These are phyloP conservation scores for Porites lutea DNA, from an alignment of 64 coral and sea anemone genomes.

Conservation along the genomic window DNA sequence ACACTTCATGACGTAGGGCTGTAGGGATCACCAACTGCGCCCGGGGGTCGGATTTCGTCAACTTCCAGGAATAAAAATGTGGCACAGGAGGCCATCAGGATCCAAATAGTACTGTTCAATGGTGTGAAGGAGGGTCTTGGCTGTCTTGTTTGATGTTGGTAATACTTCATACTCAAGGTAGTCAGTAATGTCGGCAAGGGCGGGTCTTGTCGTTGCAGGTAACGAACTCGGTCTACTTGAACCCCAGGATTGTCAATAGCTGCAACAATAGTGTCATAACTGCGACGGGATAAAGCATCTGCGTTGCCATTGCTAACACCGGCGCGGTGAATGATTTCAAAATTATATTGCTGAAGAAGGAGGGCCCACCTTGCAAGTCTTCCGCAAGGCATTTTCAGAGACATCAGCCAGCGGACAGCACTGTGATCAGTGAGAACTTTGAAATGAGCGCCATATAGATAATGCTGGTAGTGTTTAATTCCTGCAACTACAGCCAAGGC, in stretches of 20 bases:
- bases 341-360: not conserved
- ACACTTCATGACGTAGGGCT: conserved; percentile 19
- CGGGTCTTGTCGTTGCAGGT: conserved; percentile 28
- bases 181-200: conserved; percentile 11
- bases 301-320: conserved; percentile 6
- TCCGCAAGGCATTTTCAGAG: not conserved
- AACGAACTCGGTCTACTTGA: not conserved
- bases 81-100: conserved; percentile 21
- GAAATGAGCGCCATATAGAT: not conserved
- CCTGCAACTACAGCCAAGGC: not conserved
- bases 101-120: conserved; percentile 41
- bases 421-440: not conserved
- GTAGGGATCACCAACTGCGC: conserved; percentile 17
- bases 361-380: not conserved
- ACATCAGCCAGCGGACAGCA: conserved; percentile 16
- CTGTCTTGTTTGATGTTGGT: conserved; percentile 1
- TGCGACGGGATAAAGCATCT: conserved; percentile 7
- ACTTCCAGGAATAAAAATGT: conserved; percentile 19
- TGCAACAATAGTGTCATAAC: not conserved
- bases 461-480: not conserved
- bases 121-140: conserved; percentile 20
- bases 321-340: not conserved
- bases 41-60: not conserved
- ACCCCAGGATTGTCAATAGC: not conserved
- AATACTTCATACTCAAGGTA: conserved; percentile 33